Conservation (phyloP, 2,888 invertebrate species). For the Drosophila helvetica region DNA sequence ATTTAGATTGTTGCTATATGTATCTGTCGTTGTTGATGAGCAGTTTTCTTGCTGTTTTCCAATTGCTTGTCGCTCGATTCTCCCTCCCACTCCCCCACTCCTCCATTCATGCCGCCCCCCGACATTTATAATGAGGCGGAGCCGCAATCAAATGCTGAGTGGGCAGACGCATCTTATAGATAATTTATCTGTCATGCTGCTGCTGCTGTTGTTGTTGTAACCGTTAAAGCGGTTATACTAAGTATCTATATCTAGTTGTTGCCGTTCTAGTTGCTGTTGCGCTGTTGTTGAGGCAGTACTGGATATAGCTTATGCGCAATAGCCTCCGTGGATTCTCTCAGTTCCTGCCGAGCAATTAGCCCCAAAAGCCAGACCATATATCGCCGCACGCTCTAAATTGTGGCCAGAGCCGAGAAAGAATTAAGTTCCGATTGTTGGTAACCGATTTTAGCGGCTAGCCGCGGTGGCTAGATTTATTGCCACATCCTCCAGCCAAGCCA, state of each 20-base stretch:
- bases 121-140: conserved; percentile 61
- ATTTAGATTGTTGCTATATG: conserved; percentile 17
- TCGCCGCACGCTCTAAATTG: conserved; percentile 33
- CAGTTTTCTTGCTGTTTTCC: conserved; percentile 34
- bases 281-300: not conserved
- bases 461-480: conserved; percentile 50
- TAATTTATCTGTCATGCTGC: conserved; percentile 47
- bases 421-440: conserved; percentile 40
- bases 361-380: conserved; percentile 17
- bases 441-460: conserved; percentile 12
- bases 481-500: conserved; percentile 57
- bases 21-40: conserved; percentile 10
- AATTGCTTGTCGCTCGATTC: conserved; percentile 26
- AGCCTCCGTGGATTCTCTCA: conserved; percentile 14
- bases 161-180: conserved; percentile 41
- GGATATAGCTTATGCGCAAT: conserved; percentile 22
- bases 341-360: conserved; percentile 40
- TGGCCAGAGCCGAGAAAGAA: conserved; percentile 26
- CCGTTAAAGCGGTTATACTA: conserved; percentile 7
- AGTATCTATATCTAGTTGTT: conserved; percentile 5
- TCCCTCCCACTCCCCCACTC: conserved; percentile 30
- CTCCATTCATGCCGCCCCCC: not conserved
- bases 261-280: conserved; percentile 14
- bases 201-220: conserved; percentile 20
- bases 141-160: conserved; percentile 57